Evolutionary conservation across 2,113 vertebrate species (phyloP), one percentile per base, ranked within the genome.

Genomic region (Microtus pennsylvanicus): DNA sequence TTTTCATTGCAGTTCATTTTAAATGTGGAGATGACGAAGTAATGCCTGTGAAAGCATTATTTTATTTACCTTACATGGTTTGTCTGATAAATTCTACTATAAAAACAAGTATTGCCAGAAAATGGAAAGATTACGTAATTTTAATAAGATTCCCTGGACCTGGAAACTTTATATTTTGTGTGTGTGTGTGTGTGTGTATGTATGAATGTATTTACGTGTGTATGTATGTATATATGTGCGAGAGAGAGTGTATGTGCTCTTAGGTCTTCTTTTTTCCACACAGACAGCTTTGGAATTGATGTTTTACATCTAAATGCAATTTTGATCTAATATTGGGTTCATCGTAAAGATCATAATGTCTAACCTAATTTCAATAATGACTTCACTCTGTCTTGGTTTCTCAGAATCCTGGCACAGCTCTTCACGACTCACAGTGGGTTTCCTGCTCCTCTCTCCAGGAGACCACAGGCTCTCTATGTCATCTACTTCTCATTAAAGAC

Each of bases 91-190:
- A 45, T 91, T 42, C 7, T 22, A 33, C 8, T 65, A 72, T 47
- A 90, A 95, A 96, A 94, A 90, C 92, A 24, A 85, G 12, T 45
- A 33, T 42, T 92, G 16, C 14, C 52, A 92, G 52, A 83, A 52
- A 83, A 87, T 67, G 1, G 76, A 90, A 97, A 45, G 30, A 65
- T 70, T 81, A 87, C 85, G 75, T 89, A 69, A 86, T 82, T 91
- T 94, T 94, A 86, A 72, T 58, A 85, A 72, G 70, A 86, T 76
- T 82, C 58, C 85, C 70, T 76, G 63, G 82, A 91, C 30, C 28
- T 65, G 63, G 80, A 93, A 93, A 42, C 26, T 91, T 89, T 47
- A 94, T 50, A 50, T 50, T 47, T 47, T 82, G 9, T 35, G 5
- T 52, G 26, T 17, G 28, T 50, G 17, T 35, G 5, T 78, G 13